Evolutionary conservation across 2,888 invertebrate genomes (phyloP).

Genomic region (Melipona bicolor): DNA sequence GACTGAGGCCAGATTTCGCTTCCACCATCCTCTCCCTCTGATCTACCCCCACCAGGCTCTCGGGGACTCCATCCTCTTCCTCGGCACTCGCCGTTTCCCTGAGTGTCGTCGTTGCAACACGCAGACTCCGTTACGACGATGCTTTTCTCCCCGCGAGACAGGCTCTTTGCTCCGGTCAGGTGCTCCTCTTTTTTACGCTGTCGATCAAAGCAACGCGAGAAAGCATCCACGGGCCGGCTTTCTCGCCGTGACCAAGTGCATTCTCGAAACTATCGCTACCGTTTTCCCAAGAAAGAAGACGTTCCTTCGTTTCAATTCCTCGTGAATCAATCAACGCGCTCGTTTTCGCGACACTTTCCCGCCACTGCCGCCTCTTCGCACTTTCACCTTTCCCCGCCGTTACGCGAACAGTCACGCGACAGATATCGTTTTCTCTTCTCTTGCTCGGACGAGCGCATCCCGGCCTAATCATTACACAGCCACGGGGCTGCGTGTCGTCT

Average conservation of each 20-base stretch:
- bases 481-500: background rate
- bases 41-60: slow-evolving; percentile 72
- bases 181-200: slow-evolving; percentile 42
- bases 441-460: no score
- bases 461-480: background rate
- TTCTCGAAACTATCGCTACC: slow-evolving; percentile 4
- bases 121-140: slow-evolving; percentile 66
- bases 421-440: slow-evolving; percentile 4
- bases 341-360: slow-evolving; percentile 4
- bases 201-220: slow-evolving; percentile 44
- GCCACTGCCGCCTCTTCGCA: no score
- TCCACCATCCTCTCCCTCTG: slow-evolving; percentile 69
- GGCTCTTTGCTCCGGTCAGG: slow-evolving; percentile 30
- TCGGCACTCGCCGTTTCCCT: slow-evolving; percentile 43
- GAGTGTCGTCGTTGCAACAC: slow-evolving; percentile 57
- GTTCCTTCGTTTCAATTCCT: background rate
- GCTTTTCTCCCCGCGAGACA: slow-evolving; percentile 46
- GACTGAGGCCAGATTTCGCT: slow-evolving; percentile 76
- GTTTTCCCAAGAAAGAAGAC: background rate
- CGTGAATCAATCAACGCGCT: slow-evolving; percentile 21
- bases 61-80: slow-evolving; percentile 34
- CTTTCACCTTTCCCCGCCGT: background rate
- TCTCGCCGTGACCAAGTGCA: slow-evolving; percentile 35
- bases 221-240: slow-evolving; percentile 30
- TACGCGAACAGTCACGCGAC: slow-evolving; percentile 20